Conservation (phyloP, 2,888 invertebrate genomes). For the Macrostomum cliftonense region DNA sequence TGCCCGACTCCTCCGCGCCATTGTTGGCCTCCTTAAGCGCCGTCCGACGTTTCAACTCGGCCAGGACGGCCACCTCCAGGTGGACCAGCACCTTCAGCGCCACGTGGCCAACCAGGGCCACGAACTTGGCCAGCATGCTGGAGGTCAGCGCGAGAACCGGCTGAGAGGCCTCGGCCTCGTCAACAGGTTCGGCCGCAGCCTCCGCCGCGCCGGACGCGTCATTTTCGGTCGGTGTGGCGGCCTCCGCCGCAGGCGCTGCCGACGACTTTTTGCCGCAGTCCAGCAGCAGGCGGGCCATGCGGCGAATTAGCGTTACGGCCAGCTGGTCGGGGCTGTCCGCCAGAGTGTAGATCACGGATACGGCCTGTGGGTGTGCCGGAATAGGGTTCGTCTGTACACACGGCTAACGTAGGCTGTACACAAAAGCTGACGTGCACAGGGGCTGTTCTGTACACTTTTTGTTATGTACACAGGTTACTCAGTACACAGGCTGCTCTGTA, state of each 20-base stretch:
- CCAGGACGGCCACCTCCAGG: constrained; percentile 61
- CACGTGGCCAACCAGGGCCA: constrained; percentile 53
- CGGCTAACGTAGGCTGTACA: too few relatives aligned
- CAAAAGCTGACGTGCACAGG: too few relatives aligned
- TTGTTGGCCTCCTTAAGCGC: constrained; percentile 31
- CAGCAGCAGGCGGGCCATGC: neutral
- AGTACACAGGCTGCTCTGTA: too few relatives aligned
- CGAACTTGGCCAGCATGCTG: constrained; percentile 37
- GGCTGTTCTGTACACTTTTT: too few relatives aligned
- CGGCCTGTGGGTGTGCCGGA: constrained; percentile 34
- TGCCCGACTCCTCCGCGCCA: too few relatives aligned
- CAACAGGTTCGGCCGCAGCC: neutral
- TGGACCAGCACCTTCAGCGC: constrained; percentile 58
- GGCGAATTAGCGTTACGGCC: too few relatives aligned
- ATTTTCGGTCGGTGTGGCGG: neutral
- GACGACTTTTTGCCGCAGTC: neutral
- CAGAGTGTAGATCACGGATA: constrained; percentile 46
- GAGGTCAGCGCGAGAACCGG: constrained; percentile 9
- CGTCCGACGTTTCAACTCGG: constrained; percentile 55
- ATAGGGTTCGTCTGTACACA: too few relatives aligned
- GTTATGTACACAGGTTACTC: too few relatives aligned
- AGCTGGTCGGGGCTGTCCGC: constrained; percentile 45
- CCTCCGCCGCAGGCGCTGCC: neutral
- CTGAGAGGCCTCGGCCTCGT: neutral
- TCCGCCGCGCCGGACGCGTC: neutral